A percentile compares a stretch with the other conserved stretches of the same genome.
These are phyloP conservation scores for Eulithis testata DNA, from an alignment of 2,888 invertebrate genomes.

Conservation along the genomic window DNA sequence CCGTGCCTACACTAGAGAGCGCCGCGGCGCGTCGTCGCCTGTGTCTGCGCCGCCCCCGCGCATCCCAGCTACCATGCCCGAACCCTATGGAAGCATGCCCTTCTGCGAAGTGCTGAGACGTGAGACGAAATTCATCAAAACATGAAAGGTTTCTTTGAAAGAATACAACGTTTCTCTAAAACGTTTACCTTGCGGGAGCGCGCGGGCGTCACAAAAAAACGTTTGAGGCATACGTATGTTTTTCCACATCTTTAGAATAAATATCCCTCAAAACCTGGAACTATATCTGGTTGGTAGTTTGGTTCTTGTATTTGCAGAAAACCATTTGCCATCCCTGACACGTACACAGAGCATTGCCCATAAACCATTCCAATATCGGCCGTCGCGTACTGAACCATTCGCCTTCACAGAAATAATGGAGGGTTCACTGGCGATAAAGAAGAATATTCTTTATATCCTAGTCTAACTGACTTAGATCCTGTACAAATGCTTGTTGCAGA, in stretches of 20 bases:
- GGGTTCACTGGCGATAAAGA: slow-evolving; percentile 45
- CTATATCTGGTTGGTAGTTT: slow-evolving; percentile 6
- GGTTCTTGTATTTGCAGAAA: slow-evolving; percentile 42
- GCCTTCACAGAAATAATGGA: slow-evolving; percentile 56
- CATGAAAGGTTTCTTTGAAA: slow-evolving; percentile 53
- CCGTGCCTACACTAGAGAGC: slow-evolving; percentile 47
- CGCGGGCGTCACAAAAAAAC: slow-evolving; percentile 8
- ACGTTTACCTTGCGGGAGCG: slow-evolving; percentile 19
- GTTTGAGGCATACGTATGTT: not conserved
- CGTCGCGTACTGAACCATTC: slow-evolving; percentile 57
- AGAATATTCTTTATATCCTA: slow-evolving; percentile 41
- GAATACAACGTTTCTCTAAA: slow-evolving; percentile 29
- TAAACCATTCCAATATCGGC: slow-evolving; percentile 74
- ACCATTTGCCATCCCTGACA: slow-evolving; percentile 58
- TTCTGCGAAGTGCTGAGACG: slow-evolving; percentile 54
- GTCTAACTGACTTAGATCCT: slow-evolving; percentile 18
- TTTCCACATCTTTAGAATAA: slow-evolving; percentile 6
- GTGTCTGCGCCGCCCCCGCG: slow-evolving; percentile 72
- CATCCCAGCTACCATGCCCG: slow-evolving; percentile 51
- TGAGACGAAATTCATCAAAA: slow-evolving; percentile 64
- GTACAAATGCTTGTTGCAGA: not conserved
- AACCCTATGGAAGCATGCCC: slow-evolving; percentile 67
- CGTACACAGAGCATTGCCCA: slow-evolving; percentile 65
- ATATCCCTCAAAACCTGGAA: slow-evolving; percentile 8
- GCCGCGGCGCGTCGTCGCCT: slow-evolving; percentile 69